phyloP scores from a whole-genome alignment of 2,888 invertebrate genomes.

The Mythimna vitellina region DNA sequence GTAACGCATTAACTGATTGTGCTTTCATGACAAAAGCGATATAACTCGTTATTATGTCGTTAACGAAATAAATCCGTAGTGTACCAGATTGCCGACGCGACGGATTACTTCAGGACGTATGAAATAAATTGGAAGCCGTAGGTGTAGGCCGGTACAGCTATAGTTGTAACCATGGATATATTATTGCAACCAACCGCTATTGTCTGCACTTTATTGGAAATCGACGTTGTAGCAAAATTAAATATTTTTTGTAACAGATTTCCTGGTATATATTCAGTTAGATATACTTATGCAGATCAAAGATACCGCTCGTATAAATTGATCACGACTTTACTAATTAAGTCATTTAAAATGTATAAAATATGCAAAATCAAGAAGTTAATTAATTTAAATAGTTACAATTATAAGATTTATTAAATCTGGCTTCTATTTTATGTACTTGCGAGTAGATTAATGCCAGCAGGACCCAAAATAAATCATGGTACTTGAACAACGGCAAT shows the following conservation, averaged over 20 bases:
- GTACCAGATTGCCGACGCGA: constrained; percentile 67
- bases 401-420: constrained; percentile 9
- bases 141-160: constrained; percentile 25
- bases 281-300: background rate
- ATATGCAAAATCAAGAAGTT: constrained; percentile 12
- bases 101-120: constrained; percentile 65
- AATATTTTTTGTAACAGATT: background rate
- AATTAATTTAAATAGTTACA: constrained; percentile 8
- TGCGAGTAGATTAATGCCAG: constrained; percentile 8
- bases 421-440: constrained; percentile 10
- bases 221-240: constrained; percentile 6
- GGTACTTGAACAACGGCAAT: constrained; percentile 45
- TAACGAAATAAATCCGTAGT: constrained; percentile 73
- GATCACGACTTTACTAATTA: constrained; percentile 23
- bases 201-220: constrained; percentile 17
- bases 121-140: constrained; percentile 63
- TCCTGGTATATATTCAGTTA: background rate
- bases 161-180: constrained; percentile 6
- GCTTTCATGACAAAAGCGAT: constrained; percentile 69
- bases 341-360: constrained; percentile 14
- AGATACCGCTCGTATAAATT: constrained; percentile 9
- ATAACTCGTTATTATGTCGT: constrained; percentile 75
- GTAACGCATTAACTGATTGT: constrained; percentile 48
- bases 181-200: constrained; percentile 11
- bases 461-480: constrained; percentile 33